Percentiles rank a stretch among this genome's conserved stretches.
Conservation (phyloP, 1,140 invertebrate genomes). For the Aphidius ervi region DNA sequence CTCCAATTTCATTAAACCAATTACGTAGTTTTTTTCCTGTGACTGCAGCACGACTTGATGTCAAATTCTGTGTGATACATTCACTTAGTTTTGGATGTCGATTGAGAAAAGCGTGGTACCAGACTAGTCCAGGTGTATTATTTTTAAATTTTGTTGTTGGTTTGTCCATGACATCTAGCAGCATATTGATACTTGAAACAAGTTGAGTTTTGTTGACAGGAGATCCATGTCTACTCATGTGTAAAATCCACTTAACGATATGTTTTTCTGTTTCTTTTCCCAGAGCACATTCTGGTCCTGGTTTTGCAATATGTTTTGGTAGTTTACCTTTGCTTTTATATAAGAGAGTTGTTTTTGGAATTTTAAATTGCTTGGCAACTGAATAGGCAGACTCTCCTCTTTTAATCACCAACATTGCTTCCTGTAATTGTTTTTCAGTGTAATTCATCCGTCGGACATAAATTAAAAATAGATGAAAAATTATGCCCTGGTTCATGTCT, state of each 20-base stretch:
- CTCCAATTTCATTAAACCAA: constrained; percentile 25
- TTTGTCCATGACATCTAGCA: constrained; percentile 34
- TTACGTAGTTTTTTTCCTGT: constrained; percentile 19
- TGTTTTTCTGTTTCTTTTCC: constrained; percentile 30
- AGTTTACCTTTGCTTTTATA: too few species aligned
- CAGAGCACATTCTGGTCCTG: constrained; percentile 28
- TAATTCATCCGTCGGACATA: too few species aligned
- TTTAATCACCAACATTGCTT: too few species aligned
- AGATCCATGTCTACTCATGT: constrained; percentile 31
- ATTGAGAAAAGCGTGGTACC: constrained; percentile 25
- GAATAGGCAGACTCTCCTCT: too few species aligned
- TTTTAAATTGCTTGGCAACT: too few species aligned
- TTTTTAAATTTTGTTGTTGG: constrained; percentile 29
- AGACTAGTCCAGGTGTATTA: constrained; percentile 26
- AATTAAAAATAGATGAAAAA: too few species aligned
- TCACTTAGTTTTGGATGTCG: constrained; percentile 27
- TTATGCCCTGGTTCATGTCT: too few species aligned
- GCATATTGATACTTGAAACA: constrained; percentile 33
- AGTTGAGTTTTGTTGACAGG: constrained; percentile 20
- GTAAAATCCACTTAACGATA: constrained; percentile 33
- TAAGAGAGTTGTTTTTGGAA: too few species aligned
- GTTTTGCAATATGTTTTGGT: too few species aligned
- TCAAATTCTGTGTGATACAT: constrained; percentile 28
- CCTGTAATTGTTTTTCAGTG: too few species aligned
- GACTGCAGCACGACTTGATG: constrained; percentile 20